A percentile compares a stretch with the other conserved stretches of the same genome.
phyloP scores from a whole-genome alignment of 2,888 invertebrate genomes.

The Anoplius nigerrimus region DNA sequence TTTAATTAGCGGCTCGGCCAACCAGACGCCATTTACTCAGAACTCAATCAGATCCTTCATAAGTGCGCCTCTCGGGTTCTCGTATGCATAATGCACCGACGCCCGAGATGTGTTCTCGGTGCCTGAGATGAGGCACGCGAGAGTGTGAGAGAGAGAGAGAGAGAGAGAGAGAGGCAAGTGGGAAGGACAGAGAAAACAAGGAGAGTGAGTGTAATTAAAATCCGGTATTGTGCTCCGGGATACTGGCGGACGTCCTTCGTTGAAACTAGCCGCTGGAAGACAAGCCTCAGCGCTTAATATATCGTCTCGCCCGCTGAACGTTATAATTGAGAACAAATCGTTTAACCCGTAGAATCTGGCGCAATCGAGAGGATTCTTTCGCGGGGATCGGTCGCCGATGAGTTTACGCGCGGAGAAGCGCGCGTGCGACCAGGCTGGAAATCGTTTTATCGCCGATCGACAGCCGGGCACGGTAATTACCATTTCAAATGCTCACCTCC shows the following conservation, averaged over 20 bases:
- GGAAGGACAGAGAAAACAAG: conserved; percentile 18
- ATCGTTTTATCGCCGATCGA: conserved; percentile 65
- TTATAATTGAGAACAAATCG: background rate
- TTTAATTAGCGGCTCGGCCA: conserved; percentile 72
- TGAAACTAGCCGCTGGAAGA: background rate
- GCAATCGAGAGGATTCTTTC: background rate
- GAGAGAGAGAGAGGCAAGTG: background rate
- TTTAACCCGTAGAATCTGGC: background rate
- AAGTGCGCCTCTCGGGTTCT: conserved; percentile 59
- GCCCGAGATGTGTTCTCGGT: conserved; percentile 42
- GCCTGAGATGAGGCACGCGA: conserved; percentile 31
- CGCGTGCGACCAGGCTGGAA: conserved; percentile 59
- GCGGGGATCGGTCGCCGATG: background rate
- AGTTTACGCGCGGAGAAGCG: conserved; percentile 20
- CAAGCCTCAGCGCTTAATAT: background rate
- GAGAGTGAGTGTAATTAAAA: conserved; percentile 58
- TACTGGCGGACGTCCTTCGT: conserved; percentile 11
- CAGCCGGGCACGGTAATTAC: conserved; percentile 67
- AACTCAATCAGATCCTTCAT: conserved; percentile 75
- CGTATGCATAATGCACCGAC: conserved; percentile 71
- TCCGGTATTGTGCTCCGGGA: conserved; percentile 50
- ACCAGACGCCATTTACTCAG: conserved; percentile 72
- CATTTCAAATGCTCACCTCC: conserved; percentile 72
- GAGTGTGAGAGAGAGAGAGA: background rate
- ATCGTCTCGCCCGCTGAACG: background rate